Evolutionary conservation across 2,113 vertebrate genomes (phyloP), one percentile per base, ranked within the genome.

Genomic region (Neotoma lepida): DNA sequence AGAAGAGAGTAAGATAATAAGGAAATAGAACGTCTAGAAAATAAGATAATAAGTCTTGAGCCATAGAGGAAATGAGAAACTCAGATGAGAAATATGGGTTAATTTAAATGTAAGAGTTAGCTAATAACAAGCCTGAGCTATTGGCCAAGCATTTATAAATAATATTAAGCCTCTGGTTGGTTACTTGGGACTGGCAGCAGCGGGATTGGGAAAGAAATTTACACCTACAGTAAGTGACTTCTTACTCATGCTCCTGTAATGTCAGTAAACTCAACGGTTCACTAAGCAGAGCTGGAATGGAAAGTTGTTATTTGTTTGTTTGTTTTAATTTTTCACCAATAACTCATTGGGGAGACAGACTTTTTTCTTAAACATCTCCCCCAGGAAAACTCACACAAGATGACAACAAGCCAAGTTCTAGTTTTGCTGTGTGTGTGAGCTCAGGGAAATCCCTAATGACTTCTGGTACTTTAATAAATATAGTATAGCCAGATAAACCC

Each of bases 401-500:
- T 30, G 30, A 39, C 35, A 58, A 49, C 15, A 15, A 13, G 1
- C 13, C 14, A 9, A 46, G 7, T 24, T 63, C 33, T 46, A 6
- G 4, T 64, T 64, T 64, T 64, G 63, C 28, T 33, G 12, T 14
- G 28, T 64, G 30, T 64, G 63, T 5, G 49, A 86, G 12, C 28
- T 86, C 18, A 4, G 14, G 8, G 15, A 74, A 88, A 13, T 73
- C 30, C 7, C 51, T 68, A 49, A 49, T 2, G 30, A 63, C 6
- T 33, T 73, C 30, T 56, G 17, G 0, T 6, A 56, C 6, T 26
- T 68, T 22, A 2, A 39, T 56, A 49, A 14, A 66, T 3, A 26
- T 20, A 5, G 9, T 35, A 0, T 17, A 7, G 35, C 30, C 1
- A n/a, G 28, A 77, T 24, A 41, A 66, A 35, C 9, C 12, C 1